Evolutionary conservation across 2,113 vertebrate species (phyloP), one percentile per base, ranked within the genome.

Genomic region (Diphyllodes magnificus): DNA sequence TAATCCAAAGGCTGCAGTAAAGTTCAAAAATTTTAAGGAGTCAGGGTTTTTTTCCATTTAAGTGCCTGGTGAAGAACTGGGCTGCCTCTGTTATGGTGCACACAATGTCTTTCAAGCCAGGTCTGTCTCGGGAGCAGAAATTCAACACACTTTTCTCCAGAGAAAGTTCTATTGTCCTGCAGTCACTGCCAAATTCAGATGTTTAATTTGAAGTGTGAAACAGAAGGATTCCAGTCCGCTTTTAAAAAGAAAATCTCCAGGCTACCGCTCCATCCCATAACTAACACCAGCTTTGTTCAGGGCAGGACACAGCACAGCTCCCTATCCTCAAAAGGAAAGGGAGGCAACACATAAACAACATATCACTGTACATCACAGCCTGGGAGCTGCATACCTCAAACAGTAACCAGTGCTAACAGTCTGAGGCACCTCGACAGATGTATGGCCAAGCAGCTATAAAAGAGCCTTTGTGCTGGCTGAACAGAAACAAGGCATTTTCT

Each of bases 401-500:
- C 93, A 89, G 92, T 3, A 78, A 84, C 28, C 89, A 92, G 86
- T 4, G 84, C 94, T 88, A 88, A 86, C 90, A 92, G 88, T 79
- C 81, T 92, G 91, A 73, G 95, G 87, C 92, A 93, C 92, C 92
- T 96, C 76, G 39, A 92, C 96, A 97, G 94, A 95, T 90, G 93
- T 92, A 95, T 44, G 68, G 82, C 70, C 73, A 84, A 80, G 86
- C 60, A 53, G 84, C 79, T 66, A 97, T 96, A 97, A 97, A 97
- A 93, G 81, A 85, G 85, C 85, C 96, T 97, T 97, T 98, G 97
- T 97, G 91, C 95, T 22, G 66, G 65, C 81, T 71, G 91, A 66
- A 69, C 7, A 90, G 93, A 44, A 98, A 97, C 91, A 95, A 96
- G 96, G 94, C 89, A 90, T 93, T 95, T 96, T 96, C 94, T 97